Percentiles rank a stretch among this genome's conserved stretches.
Conservation (phyloP, 2,888 invertebrate genomes). For the Cephus nigrinus region DNA sequence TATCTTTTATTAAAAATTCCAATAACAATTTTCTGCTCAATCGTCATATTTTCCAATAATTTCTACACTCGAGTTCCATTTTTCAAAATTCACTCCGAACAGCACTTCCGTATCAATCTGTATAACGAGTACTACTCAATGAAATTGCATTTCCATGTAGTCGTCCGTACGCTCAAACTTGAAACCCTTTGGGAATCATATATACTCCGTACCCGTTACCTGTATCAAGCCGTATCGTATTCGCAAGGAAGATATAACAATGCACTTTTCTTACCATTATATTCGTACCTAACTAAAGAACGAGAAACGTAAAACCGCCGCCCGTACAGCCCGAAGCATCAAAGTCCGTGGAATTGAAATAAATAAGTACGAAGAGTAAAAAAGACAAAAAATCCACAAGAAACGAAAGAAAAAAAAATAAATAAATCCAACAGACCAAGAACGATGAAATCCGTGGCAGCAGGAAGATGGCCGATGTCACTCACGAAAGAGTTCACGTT, state of each 20-base stretch:
- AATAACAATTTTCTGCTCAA: neutral
- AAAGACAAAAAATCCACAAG: neutral
- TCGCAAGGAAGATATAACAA: neutral
- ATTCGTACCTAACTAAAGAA: neutral
- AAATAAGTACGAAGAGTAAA: neutral
- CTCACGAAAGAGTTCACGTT: neutral
- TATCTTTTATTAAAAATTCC: neutral
- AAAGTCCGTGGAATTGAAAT: neutral
- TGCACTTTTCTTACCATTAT: neutral
- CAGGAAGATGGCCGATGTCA: neutral
- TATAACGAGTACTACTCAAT: neutral
- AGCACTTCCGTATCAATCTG: neutral
- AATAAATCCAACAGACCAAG: too few relatives aligned
- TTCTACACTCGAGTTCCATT: neutral
- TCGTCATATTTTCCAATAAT: neutral
- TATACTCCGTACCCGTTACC: neutral
- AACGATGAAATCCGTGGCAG: neutral
- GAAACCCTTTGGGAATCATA: neutral
- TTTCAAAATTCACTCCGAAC: neutral
- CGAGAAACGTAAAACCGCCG: neutral
- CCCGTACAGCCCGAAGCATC: neutral
- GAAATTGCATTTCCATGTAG: neutral
- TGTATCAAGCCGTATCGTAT: neutral
- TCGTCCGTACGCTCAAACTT: neutral
- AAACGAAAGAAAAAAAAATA: neutral